Percentiles rank a stretch among this genome's conserved stretches.
Conservation (phyloP, 2,113 vertebrate species). For the Ptilonorhynchus violaceus region DNA sequence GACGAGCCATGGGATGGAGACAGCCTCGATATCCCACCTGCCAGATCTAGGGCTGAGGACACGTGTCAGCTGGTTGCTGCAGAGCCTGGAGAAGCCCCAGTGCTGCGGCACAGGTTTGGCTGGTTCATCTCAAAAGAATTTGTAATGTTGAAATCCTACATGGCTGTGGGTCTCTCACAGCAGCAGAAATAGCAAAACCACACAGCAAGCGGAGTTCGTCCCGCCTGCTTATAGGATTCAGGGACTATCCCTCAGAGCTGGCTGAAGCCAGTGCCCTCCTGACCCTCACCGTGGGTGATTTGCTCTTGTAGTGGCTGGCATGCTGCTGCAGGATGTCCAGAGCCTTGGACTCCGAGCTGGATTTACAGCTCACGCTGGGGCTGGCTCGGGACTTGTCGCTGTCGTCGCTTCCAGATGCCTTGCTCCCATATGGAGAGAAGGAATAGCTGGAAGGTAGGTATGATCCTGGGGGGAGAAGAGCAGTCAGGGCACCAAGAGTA, state of each 20-base stretch:
- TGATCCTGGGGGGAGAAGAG: conserved; percentile 76
- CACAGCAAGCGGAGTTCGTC: fast-evolving
- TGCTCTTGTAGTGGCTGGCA: conserved; percentile 99
- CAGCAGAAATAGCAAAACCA: neutral
- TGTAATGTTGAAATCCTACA: neutral
- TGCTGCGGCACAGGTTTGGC: neutral
- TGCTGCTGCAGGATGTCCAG: conserved; percentile 98
- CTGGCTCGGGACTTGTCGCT: conserved; percentile 93
- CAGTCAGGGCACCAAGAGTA: neutral
- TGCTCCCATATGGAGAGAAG: conserved; percentile 92
- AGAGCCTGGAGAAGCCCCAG: neutral
- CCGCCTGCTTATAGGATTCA: neutral
- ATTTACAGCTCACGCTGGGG: conserved; percentile 89
- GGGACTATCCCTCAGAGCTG: neutral
- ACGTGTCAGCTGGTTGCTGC: neutral
- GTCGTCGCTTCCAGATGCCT: conserved; percentile 86
- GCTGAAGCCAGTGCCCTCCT: neutral
- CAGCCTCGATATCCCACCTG: neutral
- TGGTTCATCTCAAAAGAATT: neutral
- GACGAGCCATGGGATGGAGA: neutral
- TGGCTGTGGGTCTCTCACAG: neutral
- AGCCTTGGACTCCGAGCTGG: conserved; percentile 92
- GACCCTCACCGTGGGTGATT: conserved; percentile 92
- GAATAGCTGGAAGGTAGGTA: conserved; percentile 95
- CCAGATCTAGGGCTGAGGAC: neutral